Percentiles rank a stretch among this genome's conserved stretches.
These are phyloP conservation scores for Zosterops lateralis DNA, from an alignment of 2,113 vertebrate species.

Conservation along the genomic window DNA sequence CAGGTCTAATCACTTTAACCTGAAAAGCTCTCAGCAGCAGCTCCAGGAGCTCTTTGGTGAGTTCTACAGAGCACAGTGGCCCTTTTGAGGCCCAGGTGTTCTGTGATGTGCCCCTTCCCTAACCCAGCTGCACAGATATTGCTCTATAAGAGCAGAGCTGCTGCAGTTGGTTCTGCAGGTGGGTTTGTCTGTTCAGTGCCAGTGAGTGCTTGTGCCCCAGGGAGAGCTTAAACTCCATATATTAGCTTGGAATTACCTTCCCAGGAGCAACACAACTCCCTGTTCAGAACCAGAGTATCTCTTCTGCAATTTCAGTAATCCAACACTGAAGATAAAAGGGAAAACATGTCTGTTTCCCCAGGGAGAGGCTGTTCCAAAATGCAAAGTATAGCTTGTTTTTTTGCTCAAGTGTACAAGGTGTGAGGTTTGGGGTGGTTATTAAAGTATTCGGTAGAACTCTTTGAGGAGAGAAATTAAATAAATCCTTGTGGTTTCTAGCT, in stretches of 20 bases:
- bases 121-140: background rate
- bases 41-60: background rate
- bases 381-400: background rate
- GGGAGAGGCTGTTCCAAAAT: background rate
- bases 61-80: background rate
- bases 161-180: background rate
- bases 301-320: background rate
- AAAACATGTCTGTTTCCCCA: background rate
- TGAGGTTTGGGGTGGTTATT: background rate
- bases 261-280: background rate
- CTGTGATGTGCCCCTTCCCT: background rate
- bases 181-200: background rate
- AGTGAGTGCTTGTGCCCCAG: background rate
- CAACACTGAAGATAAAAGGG: background rate
- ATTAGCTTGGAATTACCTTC: background rate
- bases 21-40: background rate
- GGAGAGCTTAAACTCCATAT: background rate
- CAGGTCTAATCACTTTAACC: background rate
- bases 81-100: background rate
- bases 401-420: background rate
- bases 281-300: background rate
- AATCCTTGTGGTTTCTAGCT: background rate
- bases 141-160: background rate
- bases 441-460: background rate
- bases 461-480: background rate